Base-by-base conservation (phyloP, 2,113 vertebrate species). In the Oxyura jamaicensis region DNA sequence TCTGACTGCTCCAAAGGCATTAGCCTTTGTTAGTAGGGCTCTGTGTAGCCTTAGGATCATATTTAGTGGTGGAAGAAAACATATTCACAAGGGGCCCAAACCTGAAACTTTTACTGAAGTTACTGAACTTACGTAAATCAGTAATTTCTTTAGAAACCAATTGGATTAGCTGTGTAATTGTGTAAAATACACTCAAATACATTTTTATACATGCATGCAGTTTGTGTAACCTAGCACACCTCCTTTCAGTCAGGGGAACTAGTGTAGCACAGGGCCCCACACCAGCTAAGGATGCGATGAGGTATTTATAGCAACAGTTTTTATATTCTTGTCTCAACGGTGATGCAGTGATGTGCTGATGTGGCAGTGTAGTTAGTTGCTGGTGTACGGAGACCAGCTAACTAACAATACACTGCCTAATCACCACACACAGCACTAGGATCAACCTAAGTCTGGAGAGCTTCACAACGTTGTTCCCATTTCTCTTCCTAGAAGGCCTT, bases 351-450 rank as follows among this genome's bases (percentile, higher is more conserved):
- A 62, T 95, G 91, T 90, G 96, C 79, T 97, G 71, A 98, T 95
- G 55, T 96, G 97, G 97, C 92, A 97, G 88, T 96, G 97, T 83
- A 96, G 91, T 79, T 95, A 97, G 95, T 96, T 97, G 97, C 97
- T 98, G 97, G 88, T 91, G 58, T 69, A 53, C 46, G n/a, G 73
- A 88, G 90, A 84, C 68, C 96, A 97, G 97, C 97, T 98, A 99
- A 98, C 98, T 98, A 98, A 98, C 97, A 96, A 83, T 98, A 98
- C 97, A 98, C 98, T 98, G 97, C 98, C 98, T 98, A n/a, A 98
- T 96, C 97, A 96, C 94, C 98, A 91, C 89, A 98, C 73, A 39
- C 82, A 66, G 4, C 55, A 48, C 25, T 13, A 81, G 46, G 72
- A 60, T 28, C 46, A 25, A 16, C 2, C 5, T 5, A 13, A 2